A percentile compares a stretch with the other conserved stretches of the same genome.
Conservation (phyloP, 2,888 invertebrate species). For the Archips xylosteana region DNA sequence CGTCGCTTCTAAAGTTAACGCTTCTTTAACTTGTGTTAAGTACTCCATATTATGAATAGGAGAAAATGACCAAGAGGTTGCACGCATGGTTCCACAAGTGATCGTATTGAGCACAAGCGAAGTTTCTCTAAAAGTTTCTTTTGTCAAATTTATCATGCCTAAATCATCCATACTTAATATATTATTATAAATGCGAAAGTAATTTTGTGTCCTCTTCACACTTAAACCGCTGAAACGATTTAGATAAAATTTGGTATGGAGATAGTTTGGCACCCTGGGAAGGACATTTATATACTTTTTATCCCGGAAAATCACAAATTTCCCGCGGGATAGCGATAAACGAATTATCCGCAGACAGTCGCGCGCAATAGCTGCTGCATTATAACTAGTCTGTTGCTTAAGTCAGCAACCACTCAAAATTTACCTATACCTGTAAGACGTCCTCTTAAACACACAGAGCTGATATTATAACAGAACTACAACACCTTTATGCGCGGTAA, state of each 20-base stretch:
- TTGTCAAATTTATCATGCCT: slow-evolving; percentile 2
- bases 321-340: too few relatives aligned
- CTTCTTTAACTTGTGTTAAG: background rate
- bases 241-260: too few relatives aligned
- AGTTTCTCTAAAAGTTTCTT: slow-evolving; percentile 10
- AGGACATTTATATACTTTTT: too few relatives aligned
- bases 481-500: slow-evolving; percentile 27
- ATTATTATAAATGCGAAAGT: too few relatives aligned
- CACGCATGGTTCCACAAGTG: slow-evolving; percentile 32
- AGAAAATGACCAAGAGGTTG: slow-evolving; percentile 7
- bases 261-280: too few relatives aligned
- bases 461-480: slow-evolving; percentile 40
- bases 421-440: slow-evolving; percentile 5
- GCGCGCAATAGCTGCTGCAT: too few relatives aligned
- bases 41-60: background rate
- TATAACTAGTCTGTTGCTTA: background rate
- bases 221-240: too few relatives aligned
- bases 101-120: slow-evolving; percentile 5
- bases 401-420: background rate
- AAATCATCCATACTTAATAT: background rate
- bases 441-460: slow-evolving; percentile 42
- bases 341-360: too few relatives aligned
- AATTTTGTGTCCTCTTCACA: too few relatives aligned
- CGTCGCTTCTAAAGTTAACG: background rate
- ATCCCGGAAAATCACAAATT: too few relatives aligned